phyloP scores from a whole-genome alignment of 1,140 invertebrate genomes.

The Cyphomyrmex costatus region DNA sequence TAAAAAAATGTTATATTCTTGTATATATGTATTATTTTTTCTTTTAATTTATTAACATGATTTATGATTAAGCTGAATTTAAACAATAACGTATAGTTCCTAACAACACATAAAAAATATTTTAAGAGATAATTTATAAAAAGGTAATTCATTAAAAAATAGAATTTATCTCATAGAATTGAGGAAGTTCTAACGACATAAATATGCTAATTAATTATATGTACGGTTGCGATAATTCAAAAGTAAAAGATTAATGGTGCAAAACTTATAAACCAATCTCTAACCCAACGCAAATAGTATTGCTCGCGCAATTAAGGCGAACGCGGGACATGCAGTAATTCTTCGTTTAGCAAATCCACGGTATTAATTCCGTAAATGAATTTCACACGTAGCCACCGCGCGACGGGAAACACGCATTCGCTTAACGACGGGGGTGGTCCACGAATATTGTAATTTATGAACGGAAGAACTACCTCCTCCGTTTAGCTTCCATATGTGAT shows the following conservation, averaged over 20 bases:
- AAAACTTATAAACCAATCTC: conserved; percentile 7
- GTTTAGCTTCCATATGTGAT: conserved; percentile 33
- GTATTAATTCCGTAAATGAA: conserved; percentile 69
- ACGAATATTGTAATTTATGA: conserved; percentile 68
- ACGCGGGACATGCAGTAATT: conserved; percentile 58
- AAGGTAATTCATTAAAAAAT: background rate
- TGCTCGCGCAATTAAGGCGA: conserved; percentile 62
- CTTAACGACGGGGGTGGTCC: conserved; percentile 19
- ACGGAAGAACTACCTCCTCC: conserved; percentile 11
- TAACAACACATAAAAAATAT: background rate
- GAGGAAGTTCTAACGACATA: background rate
- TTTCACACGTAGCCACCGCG: conserved; percentile 52
- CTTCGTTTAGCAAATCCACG: conserved; percentile 68
- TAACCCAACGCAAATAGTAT: background rate
- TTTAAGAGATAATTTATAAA: background rate
- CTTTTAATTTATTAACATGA: background rate
- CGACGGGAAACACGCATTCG: conserved; percentile 17
- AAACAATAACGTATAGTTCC: background rate
- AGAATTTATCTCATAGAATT: background rate
- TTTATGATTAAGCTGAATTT: background rate
- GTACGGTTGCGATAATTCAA: conserved; percentile 4
- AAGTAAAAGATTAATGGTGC: conserved; percentile 20
- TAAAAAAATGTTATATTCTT: background rate
- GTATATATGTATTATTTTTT: background rate
- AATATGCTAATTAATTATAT: conserved; percentile 13